Conservation (phyloP, 2,113 vertebrate species). For the Ploceus nigricollis region DNA sequence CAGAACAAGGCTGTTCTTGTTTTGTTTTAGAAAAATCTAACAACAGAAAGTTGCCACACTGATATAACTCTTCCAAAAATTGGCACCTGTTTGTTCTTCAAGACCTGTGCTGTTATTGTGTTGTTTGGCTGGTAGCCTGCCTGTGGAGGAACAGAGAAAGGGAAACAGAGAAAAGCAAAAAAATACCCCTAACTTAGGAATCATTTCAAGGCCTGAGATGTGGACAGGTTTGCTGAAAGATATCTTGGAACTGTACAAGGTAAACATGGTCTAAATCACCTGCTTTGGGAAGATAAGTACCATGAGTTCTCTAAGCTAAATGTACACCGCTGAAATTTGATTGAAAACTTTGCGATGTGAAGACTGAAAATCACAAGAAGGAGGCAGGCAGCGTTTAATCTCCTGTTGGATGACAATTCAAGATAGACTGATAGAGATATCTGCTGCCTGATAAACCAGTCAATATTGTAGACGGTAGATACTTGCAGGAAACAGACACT, state of each 20-base stretch:
- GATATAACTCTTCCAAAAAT: background rate
- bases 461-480: conserved; percentile 68
- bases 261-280: conserved; percentile 66
- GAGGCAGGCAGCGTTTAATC: conserved; percentile 67
- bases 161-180: background rate
- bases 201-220: conserved; percentile 32
- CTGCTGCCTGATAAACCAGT: conserved; percentile 69
- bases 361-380: conserved; percentile 71
- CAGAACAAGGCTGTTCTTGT: background rate
- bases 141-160: background rate
- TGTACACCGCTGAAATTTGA: conserved; percentile 63
- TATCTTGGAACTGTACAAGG: conserved; percentile 45
- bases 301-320: conserved; percentile 54
- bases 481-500: conserved; percentile 14
- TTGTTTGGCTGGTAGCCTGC: background rate
- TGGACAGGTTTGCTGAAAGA: conserved; percentile 30
- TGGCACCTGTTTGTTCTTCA: background rate
- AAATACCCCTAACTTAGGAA: background rate
- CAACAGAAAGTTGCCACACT: background rate
- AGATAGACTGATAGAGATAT: conserved; percentile 71
- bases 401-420: conserved; percentile 69
- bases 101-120: background rate
- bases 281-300: conserved; percentile 71
- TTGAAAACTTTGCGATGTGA: conserved; percentile 71
- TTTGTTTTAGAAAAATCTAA: background rate